Conservation (phyloP, 2,888 invertebrate genomes). For the Euplexia lucipara region DNA sequence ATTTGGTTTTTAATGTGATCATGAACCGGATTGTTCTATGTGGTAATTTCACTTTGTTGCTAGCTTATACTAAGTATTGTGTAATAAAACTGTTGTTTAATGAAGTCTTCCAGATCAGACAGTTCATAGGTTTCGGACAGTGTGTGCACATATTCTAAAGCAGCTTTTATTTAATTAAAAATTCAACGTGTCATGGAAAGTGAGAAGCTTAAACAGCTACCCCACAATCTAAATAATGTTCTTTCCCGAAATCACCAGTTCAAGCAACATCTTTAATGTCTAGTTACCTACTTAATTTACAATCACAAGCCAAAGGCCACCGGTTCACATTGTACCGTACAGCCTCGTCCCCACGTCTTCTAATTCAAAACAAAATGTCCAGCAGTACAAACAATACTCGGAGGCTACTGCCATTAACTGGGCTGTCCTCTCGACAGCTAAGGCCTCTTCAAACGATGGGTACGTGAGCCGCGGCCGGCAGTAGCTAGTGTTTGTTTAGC, state of each 20-base stretch:
- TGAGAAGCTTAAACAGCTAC: neutral
- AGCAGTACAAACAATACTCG: conserved; percentile 49
- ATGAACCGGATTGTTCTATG: conserved; percentile 20
- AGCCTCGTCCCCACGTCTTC: conserved; percentile 21
- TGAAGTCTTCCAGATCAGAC: neutral
- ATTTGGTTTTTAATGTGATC: conserved; percentile 18
- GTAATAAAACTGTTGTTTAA: conserved; percentile 16
- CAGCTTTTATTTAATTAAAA: too few relatives aligned
- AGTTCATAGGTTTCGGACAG: neutral
- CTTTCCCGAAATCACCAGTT: neutral
- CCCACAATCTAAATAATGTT: neutral
- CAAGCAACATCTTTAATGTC: conserved; percentile 3
- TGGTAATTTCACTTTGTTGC: conserved; percentile 24
- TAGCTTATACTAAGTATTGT: conserved; percentile 10
- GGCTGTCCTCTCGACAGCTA: conserved; percentile 50
- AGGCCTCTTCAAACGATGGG: conserved; percentile 62
- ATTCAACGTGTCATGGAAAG: too few relatives aligned
- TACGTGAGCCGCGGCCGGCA: conserved; percentile 61
- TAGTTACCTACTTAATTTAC: neutral
- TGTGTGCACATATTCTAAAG: neutral
- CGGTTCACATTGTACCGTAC: conserved; percentile 37
- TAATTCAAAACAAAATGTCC: conserved; percentile 63
- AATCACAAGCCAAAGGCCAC: neutral
- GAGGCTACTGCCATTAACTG: conserved; percentile 66
- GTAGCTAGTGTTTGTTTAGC: conserved; percentile 77